Conservation (phyloP, 1,140 invertebrate genomes). For the Eurosta solidaginis region DNA sequence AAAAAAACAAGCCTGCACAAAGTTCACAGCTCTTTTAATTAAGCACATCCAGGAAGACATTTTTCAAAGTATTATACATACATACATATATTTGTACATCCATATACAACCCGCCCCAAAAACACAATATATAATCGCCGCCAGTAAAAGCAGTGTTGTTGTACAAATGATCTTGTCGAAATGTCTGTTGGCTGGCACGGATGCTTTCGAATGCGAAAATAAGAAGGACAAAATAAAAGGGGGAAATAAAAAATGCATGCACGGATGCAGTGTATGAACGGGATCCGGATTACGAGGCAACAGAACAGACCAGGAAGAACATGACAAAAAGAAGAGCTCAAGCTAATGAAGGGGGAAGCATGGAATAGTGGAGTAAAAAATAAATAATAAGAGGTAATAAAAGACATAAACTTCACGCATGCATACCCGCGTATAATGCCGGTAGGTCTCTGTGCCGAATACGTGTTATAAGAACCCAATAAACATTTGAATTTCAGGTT, state of each 20-base stretch:
- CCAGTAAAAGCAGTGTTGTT: slow-evolving; percentile 3
- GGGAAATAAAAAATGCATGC: neutral
- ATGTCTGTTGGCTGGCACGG: neutral
- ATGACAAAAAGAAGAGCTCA: neutral
- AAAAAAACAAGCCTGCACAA: neutral
- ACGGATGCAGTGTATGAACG: neutral
- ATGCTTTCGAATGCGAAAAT: neutral
- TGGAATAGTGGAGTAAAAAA: neutral
- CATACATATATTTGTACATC: no score
- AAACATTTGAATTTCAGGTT: no score
- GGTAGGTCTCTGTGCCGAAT: no score
- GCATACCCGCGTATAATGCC: neutral
- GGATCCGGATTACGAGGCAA: neutral
- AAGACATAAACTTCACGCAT: neutral
- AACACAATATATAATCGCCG: slow-evolving; percentile 7
- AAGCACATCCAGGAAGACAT: slow-evolving; percentile 25
- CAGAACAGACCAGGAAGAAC: neutral
- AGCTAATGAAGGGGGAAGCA: no score
- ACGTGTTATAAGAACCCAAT: no score
- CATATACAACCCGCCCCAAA: slow-evolving; percentile 3
- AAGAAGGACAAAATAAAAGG: neutral
- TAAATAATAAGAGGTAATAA: neutral
- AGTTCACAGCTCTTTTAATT: neutral
- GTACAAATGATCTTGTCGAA: slow-evolving; percentile 19
- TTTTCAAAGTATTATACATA: slow-evolving; percentile 23